Conservation (phyloP, 2,888 invertebrate genomes). For the Calephelis perditalis region DNA sequence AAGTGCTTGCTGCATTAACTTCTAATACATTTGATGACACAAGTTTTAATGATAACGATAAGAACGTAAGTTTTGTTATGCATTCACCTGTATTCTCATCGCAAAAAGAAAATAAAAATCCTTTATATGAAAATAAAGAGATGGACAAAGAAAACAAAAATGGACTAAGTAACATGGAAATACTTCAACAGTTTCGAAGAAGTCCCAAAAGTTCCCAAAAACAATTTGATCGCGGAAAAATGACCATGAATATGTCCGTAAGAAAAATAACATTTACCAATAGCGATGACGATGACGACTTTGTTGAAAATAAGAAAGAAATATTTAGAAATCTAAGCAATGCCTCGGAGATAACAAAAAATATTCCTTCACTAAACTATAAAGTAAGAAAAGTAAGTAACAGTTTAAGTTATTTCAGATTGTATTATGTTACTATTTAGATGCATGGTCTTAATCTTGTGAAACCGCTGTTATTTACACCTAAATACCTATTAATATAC, state of each 20-base stretch:
- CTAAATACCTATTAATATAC: too few relatives aligned
- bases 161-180: conserved; percentile 38
- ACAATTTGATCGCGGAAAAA: conserved; percentile 31
- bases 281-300: conserved; percentile 60
- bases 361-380: conserved; percentile 12
- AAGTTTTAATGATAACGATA: conserved; percentile 35
- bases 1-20: conserved; percentile 49
- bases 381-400: conserved; percentile 44
- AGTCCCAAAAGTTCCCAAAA: conserved; percentile 40
- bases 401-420: background rate
- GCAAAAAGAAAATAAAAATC: conserved; percentile 51
- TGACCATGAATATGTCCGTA: conserved; percentile 21
- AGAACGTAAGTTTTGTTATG: conserved; percentile 39
- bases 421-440: background rate
- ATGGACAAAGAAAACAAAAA: conserved; percentile 25
- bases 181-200: conserved; percentile 51
- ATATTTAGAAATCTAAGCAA: conserved; percentile 32
- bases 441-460: too few relatives aligned
- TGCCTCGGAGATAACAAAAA: conserved; percentile 20
- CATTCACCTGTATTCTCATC: conserved; percentile 37
- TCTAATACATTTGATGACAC: conserved; percentile 40
- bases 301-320: conserved; percentile 41
- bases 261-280: conserved; percentile 46
- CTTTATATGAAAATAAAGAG: conserved; percentile 7
- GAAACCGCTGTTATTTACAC: too few relatives aligned